Base-by-base conservation (phyloP, 2,888 invertebrate genomes). In the Cantharis flavilabris region DNA sequence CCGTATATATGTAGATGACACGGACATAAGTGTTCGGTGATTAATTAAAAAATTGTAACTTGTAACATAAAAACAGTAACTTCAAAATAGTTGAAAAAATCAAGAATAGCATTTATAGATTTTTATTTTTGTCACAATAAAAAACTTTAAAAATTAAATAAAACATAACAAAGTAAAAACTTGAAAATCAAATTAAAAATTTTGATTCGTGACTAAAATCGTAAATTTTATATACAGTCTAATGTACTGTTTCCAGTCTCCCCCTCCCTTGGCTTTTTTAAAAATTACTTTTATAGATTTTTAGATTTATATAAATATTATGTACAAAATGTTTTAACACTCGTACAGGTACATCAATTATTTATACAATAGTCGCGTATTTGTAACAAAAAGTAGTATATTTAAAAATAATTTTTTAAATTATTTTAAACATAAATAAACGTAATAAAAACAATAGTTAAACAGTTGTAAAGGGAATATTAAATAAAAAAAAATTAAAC, bases 291-390 rank as follows among this genome's bases (percentile, higher is more conserved):
- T 20, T 18, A 14, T 23, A 65, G 30, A 23, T n/a, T 70, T 33
- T 74, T 70, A 71, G 70, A 74, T 71, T 71, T 49, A 49, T 77
- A 77, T 77, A 77, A 77, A 75, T 74, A 75, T 49, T 78, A 78
- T 78, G 69, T 78, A 80, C 78, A 78, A 76, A 78, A 78, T 77
- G 76, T 64, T 71, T 70, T 76, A 77, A 79, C 78, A 78, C 80
- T 74, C 74, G 67, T 73, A 80, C 80, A 80, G 80, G 80, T 80
- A 80, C 80, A 79, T 76, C 73, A 79, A 79, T 79, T 75, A 79
- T 76, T 70, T 74, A 73, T 69, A 77, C 70, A 62, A 73, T 26
- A 67, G 65, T 73, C 65, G 16, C 65, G 65, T 63, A 23, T 73
- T 26, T 70, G 64, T 70, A 71, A 62, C 62, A 74, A 23, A 67